Base-by-base conservation (phyloP, 2,888 invertebrate genomes). In the Melanostoma scalare region DNA sequence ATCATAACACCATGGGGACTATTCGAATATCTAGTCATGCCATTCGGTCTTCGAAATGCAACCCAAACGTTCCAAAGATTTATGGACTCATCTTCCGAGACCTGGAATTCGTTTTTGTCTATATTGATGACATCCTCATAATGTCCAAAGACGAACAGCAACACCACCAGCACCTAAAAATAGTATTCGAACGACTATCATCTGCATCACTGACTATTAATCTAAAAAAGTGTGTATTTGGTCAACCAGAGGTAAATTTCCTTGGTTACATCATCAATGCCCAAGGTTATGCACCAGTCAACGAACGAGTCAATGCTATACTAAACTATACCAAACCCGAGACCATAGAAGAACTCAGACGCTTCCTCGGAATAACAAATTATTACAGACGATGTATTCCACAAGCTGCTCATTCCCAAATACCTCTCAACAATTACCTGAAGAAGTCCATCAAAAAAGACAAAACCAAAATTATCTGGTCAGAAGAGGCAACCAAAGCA, bases 71-170 rank as follows among this genome's bases (percentile, higher is more conserved):
- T 67, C 33, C 65, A 61, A 10, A 30, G 61, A 33, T 33, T 44
- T 31, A 61, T 61, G 61, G 61, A 61, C 9, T 46, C 55, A 55
- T 36, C 55, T 55, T 55, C 55, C 5, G 44, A 46, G 46, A 20
- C 44, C 44, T 46, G 9, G 33, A n/a, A 2, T 61, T 61, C 42
- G n/a, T 46, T n/a, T 46, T 46, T 46, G 44, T 46, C 44, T 46
- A 46, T 44, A 44, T 60, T 42, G 60, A 60, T 31, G 60, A 60
- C 35, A 42, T 60, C 2, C 9, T 60, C 33, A n/a, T 60, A 3
- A 30, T 60, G 42, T 60, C 60, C 10, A 9, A 58, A 55, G 33
- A 33, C 36, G 4, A 1, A 9, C 35, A 53, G 6, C 1, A 33
- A 9, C 55, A 55, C 35, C n/a, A 36, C 9, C 4, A 38, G 9